Evolutionary conservation across 2,113 vertebrate species (phyloP).

Genomic region (Panurus biarmicus): DNA sequence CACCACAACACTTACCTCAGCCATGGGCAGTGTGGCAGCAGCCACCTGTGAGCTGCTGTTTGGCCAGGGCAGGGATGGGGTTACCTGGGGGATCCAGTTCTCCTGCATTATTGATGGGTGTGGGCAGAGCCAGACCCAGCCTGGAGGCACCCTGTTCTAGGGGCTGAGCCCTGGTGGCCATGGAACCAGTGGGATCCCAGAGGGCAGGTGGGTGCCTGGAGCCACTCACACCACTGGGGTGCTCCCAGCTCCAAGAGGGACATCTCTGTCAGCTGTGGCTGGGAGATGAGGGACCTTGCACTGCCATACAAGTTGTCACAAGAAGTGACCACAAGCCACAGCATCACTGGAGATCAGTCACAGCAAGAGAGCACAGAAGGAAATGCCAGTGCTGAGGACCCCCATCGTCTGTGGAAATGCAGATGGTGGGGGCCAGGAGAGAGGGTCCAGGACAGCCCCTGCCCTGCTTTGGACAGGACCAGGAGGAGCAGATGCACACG

Average conservation of each 20-base stretch:
- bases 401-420: background rate
- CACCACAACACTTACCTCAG: background rate
- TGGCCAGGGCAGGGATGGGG: background rate
- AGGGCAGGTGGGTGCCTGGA: background rate
- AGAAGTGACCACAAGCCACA: background rate
- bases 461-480: background rate
- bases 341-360: background rate
- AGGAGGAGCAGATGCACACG: background rate
- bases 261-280: background rate
- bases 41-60: background rate
- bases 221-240: fast-evolving
- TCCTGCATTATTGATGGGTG: background rate
- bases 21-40: background rate
- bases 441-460: background rate
- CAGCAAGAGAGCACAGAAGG: background rate
- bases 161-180: background rate
- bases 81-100: background rate
- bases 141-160: background rate
- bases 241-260: background rate
- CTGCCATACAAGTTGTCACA: background rate
- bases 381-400: background rate
- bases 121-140: background rate
- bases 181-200: fast-evolving
- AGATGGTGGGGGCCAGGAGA: background rate
- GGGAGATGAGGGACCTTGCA: background rate